These are phyloP conservation scores for Megaustenia siamemsis DNA, from an alignment of 2,888 invertebrate species.

Conservation along the genomic window DNA sequence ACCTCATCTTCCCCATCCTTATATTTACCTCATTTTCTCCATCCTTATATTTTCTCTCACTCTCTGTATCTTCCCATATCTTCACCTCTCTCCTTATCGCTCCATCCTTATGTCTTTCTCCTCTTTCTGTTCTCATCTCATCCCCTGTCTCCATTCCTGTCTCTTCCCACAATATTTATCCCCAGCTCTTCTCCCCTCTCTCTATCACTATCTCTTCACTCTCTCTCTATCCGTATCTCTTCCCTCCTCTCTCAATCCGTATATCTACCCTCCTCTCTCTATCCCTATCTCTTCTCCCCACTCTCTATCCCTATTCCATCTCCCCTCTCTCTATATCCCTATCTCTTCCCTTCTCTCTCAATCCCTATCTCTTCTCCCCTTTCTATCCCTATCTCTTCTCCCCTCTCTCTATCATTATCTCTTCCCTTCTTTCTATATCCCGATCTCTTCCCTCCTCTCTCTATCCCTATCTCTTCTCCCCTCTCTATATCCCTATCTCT, in stretches of 20 bases:
- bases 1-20: background rate
- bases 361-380: background rate
- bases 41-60: background rate
- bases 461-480: too few relatives aligned
- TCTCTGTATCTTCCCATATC: background rate
- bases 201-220: conserved; percentile 21
- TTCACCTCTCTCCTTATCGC: too few relatives aligned
- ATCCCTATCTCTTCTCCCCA: background rate
- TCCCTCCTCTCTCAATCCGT: background rate
- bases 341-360: too few relatives aligned
- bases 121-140: too few relatives aligned
- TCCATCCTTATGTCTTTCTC: too few relatives aligned
- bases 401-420: conserved; percentile 33
- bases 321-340: too few relatives aligned
- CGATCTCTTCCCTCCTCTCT: background rate
- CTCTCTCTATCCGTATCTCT: background rate
- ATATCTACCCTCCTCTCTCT: background rate
- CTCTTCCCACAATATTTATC: background rate
- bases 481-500: too few relatives aligned
- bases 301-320: background rate
- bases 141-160: background rate
- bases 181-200: background rate
- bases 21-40: background rate
- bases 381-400: background rate
- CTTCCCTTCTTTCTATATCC: background rate